phyloP scores from a whole-genome alignment of 1,140 invertebrate genomes.

The Nymphalis io region DNA sequence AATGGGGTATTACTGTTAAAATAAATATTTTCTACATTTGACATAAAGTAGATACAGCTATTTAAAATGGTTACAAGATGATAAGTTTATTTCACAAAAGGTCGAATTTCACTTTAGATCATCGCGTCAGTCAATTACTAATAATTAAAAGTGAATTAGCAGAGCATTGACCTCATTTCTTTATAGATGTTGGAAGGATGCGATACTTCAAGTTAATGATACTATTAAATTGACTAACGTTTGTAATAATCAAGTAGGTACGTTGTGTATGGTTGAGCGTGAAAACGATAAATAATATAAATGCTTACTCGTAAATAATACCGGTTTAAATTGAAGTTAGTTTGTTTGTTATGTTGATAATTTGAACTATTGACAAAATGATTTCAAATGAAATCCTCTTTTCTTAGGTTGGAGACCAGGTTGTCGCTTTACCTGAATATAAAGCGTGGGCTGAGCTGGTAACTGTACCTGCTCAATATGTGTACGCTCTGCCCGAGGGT shows the following conservation, averaged over 20 bases:
- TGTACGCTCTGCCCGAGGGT: slow-evolving; percentile 89
- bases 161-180: slow-evolving; percentile 28
- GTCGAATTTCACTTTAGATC: slow-evolving; percentile 26
- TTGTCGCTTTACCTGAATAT: slow-evolving; percentile 91
- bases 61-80: slow-evolving; percentile 20
- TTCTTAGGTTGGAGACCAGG: slow-evolving; percentile 88
- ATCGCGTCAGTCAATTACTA: slow-evolving; percentile 7
- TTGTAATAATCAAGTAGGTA: slow-evolving; percentile 2
- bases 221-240: slow-evolving; percentile 30
- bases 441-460: slow-evolving; percentile 93
- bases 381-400: neutral
- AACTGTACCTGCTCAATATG: slow-evolving; percentile 87
- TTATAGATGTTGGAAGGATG: slow-evolving; percentile 24
- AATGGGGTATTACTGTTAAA: too few species aligned
- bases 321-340: neutral
- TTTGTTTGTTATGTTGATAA: too few species aligned
- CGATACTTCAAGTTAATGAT: slow-evolving; percentile 29
- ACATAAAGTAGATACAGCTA: neutral
- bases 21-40: neutral
- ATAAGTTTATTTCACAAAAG: slow-evolving; percentile 6
- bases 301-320: neutral
- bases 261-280: slow-evolving; percentile 20
- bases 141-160: slow-evolving; percentile 28
- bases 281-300: neutral
- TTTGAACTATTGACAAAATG: neutral